Evolutionary conservation across 2,888 invertebrate species (phyloP).

Genomic region (Hylaea fasciaria): DNA sequence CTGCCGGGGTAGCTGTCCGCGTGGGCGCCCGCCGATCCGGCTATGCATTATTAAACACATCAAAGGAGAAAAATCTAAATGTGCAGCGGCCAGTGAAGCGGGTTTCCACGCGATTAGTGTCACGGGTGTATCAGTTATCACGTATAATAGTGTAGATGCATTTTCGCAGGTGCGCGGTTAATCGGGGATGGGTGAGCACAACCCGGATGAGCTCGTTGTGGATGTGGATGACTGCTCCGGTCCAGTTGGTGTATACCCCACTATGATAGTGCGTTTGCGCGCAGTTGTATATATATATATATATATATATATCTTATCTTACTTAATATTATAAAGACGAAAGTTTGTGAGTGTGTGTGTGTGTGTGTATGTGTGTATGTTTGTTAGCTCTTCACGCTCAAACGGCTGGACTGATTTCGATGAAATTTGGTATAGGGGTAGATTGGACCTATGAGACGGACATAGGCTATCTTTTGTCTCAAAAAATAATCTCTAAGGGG

Average conservation of each 20-base stretch:
- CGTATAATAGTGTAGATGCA: slow-evolving; percentile 48
- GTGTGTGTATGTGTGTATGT: neutral
- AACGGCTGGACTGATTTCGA: too few relatives aligned
- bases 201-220: too few relatives aligned
- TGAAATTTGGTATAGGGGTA: too few relatives aligned
- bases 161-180: slow-evolving; percentile 31
- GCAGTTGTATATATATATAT: neutral
- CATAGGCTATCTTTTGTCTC: too few relatives aligned
- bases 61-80: slow-evolving; percentile 85
- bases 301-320: neutral
- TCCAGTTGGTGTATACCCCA: too few relatives aligned
- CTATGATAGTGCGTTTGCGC: neutral
- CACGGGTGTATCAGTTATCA: slow-evolving; percentile 77
- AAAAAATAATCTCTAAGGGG: too few relatives aligned
- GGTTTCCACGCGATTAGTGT: slow-evolving; percentile 78
- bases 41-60: slow-evolving; percentile 83
- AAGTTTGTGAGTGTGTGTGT: neutral
- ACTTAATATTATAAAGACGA: too few relatives aligned
- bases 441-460: too few relatives aligned
- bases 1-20: slow-evolving; percentile 35
- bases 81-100: slow-evolving; percentile 79
- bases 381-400: neutral
- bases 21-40: slow-evolving; percentile 62
- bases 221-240: too few relatives aligned
- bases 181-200: slow-evolving; percentile 4